Conservation (phyloP, 1,140 invertebrate species). For the Centruroides vittatus region DNA sequence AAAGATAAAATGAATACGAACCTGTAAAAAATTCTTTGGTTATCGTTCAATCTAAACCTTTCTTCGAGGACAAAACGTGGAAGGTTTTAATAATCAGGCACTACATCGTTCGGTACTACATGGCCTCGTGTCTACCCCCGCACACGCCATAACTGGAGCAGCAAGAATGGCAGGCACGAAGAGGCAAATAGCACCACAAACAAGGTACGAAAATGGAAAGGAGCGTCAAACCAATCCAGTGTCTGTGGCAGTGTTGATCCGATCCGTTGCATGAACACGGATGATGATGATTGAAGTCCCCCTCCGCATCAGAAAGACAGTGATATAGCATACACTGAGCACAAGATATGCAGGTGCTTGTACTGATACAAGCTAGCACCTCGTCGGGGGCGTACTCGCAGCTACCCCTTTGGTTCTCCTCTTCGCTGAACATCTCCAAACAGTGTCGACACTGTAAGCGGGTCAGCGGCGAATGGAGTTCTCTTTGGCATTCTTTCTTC, state of each 20-base stretch:
- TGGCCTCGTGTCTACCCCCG: conserved; percentile 54
- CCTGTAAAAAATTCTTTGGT: too few relatives aligned
- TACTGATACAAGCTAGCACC: conserved; percentile 60
- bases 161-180: conserved; percentile 66
- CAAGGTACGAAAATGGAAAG: conserved; percentile 80
- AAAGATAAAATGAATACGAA: too few relatives aligned
- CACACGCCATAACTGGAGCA: conserved; percentile 59
- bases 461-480: conserved; percentile 12
- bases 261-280: conserved; percentile 54
- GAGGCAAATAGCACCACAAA: conserved; percentile 80
- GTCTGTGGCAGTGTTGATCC: conserved; percentile 39
- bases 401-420: conserved; percentile 61
- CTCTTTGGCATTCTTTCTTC: conserved; percentile 8
- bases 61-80: too few relatives aligned
- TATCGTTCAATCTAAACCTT: too few relatives aligned
- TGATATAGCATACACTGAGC: conserved; percentile 82
- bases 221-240: conserved; percentile 69
- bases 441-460: conserved; percentile 32
- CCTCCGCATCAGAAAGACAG: conserved; percentile 71
- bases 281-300: conserved; percentile 45
- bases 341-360: conserved; percentile 57
- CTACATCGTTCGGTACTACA: too few relatives aligned
- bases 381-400: conserved; percentile 82
- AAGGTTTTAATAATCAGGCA: too few relatives aligned
- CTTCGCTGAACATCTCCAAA: conserved; percentile 40